Evolutionary conservation across 2,113 vertebrate genomes (phyloP).

Genomic region (Pelecanus crispus): DNA sequence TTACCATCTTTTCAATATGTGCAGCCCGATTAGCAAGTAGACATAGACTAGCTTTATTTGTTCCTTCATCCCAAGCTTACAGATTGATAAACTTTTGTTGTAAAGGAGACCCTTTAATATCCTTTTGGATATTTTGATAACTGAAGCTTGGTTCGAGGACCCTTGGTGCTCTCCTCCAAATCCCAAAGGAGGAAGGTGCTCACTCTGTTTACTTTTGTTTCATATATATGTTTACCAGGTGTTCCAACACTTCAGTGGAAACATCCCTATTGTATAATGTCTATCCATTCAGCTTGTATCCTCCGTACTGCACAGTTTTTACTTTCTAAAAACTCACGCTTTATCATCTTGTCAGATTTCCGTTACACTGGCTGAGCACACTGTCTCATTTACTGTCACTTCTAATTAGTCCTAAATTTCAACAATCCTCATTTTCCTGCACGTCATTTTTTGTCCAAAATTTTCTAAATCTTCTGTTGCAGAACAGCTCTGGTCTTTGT

Average conservation of each 20-base stretch:
- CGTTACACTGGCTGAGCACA: background rate
- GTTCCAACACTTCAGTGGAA: background rate
- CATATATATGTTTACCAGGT: background rate
- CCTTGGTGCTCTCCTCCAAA: background rate
- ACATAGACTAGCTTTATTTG: background rate
- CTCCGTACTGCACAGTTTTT: background rate
- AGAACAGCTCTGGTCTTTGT: constrained; percentile 47
- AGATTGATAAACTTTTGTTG: background rate
- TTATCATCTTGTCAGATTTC: constrained; percentile 33
- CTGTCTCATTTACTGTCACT: constrained; percentile 36
- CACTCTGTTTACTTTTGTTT: background rate
- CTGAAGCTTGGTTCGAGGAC: background rate
- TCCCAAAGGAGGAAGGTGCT: background rate
- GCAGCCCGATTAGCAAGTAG: background rate
- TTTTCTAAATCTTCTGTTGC: constrained; percentile 42
- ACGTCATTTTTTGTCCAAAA: background rate
- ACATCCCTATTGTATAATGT: background rate
- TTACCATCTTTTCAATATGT: background rate
- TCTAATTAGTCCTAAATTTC: constrained; percentile 16
- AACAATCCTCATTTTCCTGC: background rate
- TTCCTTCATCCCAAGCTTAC: background rate
- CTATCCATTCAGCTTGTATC: constrained; percentile 13
- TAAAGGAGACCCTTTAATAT: background rate
- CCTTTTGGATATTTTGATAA: background rate
- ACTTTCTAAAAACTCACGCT: background rate